Evolutionary conservation across 1,140 invertebrate species (phyloP), one percentile per base, ranked within the genome.

Genomic region (Drosophila yakuba): DNA sequence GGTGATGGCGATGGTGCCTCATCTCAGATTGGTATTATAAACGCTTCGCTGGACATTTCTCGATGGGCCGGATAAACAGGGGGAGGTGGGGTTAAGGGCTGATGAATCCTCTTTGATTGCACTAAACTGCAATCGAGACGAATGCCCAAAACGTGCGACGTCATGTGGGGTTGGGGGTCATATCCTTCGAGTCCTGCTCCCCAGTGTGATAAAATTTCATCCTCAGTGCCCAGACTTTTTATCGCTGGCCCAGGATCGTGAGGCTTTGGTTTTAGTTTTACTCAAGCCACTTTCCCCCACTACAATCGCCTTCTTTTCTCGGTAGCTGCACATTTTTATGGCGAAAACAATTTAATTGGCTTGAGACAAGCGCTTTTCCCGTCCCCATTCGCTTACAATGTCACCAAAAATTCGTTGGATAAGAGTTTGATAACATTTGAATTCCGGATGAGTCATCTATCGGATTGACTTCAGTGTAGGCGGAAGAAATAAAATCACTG

Each of bases 51-150:
- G 84, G 84, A 89, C 84, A 80, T 64, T 79, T 67, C 59, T 64
- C 75, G 66, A 64, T 69, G 66, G 44, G 56, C 20, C 1, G 64
- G 12, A 15, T 32, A 56, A 12, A 4, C 15, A 1, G 20, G 5
- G 20, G 17, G 15, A 38, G 39, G 60, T 38, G 39, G 60, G 50
- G 28, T 20, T n/a, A 14, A 55, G 61, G 59, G 35, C 39, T 66
- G 67, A 89, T 89, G 84, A 89, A 89, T 89, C 84, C 80, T 78
- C 77, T 89, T 89, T 89, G 80, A 89, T 89, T 89, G 84, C 84
- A 89, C 84, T 84, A 89, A 89, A 89, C 84, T 89, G 84, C 84
- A 89, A 89, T 89, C 84, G 84, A 89, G 84, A 89, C 84, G 84
- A 89, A 89, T 89, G 84, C 84, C 77, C 66, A 78, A 89, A 89